Base-by-base conservation (phyloP, 2,797 vertebrate genomes). In the Spinus pinus region DNA sequence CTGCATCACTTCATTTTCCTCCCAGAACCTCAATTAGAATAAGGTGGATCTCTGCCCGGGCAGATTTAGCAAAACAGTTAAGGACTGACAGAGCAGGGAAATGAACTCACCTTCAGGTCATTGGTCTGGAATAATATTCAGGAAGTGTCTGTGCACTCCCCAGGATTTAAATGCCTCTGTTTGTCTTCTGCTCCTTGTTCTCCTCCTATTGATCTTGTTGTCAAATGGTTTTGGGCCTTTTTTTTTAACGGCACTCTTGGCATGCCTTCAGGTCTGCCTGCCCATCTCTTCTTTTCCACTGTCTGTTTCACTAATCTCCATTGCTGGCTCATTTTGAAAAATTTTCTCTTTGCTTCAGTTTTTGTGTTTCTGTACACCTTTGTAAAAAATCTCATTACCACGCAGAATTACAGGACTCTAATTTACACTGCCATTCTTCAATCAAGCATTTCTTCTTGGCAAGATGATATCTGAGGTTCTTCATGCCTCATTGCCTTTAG, bases 41-140 rank as follows among this genome's bases (percentile, higher is more conserved):
- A 64, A 82, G 85, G 35, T 4, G 2, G 11, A 74, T 86, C 39
- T 78, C 61, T 78, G 31, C 77, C 75, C 37, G 39, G 79, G 46
- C 50, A 82, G 56, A 74, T 66, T 71, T 83, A 82, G 19, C 39
- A 81, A 71, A 91, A 70, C 27, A 39, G 28, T 77, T 78, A 30
- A 81, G 79, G 74, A 80, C n/a, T 35, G 35, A 87, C 37, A 53
- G 81, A 91, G 41, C 44, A 86, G 62, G 30, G 44, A 33, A 91
- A 81, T 93, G 91, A 96, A 95, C 95, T 56, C 58, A 86, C 81
- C 79, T 94, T 95, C 72, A 89, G 93, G 93, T 83, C 94, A 93
- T 25, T 91, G 67, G 50, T 92, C 93, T 95, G 93, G 93, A 95
- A 95, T 81, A 94, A 77, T 74, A 81, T 74, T 95, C 88, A 95